phyloP scores from a whole-genome alignment of 2,113 vertebrate species.

The Cynocephalus volans region DNA sequence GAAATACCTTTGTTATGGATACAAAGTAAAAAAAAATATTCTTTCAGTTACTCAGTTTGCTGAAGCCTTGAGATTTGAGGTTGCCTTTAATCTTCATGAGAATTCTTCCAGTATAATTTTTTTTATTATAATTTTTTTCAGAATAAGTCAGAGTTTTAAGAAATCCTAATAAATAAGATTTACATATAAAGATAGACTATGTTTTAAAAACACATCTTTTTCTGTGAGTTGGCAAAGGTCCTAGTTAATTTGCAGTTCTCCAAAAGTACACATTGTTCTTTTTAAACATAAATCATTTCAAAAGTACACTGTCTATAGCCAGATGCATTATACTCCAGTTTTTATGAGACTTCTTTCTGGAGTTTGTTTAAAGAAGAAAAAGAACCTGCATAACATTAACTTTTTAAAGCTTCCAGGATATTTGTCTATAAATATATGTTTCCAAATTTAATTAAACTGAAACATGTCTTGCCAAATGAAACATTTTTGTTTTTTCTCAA shows the following conservation, averaged over 20 bases:
- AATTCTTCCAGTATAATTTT: background rate
- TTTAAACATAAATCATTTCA: conserved; percentile 58
- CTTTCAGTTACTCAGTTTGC: background rate
- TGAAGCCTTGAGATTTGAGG: conserved; percentile 30
- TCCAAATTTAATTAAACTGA: conserved; percentile 78
- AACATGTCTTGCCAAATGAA: conserved; percentile 45
- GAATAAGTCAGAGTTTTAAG: conserved; percentile 13
- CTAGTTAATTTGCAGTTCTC: conserved; percentile 34
- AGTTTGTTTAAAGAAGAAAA: conserved; percentile 26
- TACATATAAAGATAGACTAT: background rate
- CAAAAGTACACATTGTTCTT: conserved; percentile 32
- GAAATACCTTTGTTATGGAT: background rate
- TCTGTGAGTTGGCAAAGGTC: background rate
- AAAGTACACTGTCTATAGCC: background rate
- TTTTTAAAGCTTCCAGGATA: conserved; percentile 58
- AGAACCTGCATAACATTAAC: background rate
- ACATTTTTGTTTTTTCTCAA: conserved; percentile 49
- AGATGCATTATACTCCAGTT: background rate
- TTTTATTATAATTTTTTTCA: conserved; percentile 19
- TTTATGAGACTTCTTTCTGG: background rate
- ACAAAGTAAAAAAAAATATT: background rate
- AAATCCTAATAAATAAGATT: background rate
- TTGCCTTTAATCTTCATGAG: background rate
- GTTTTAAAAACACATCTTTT: conserved; percentile 1
- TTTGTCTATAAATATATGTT: conserved; percentile 74